Evolutionary conservation across 2,888 invertebrate species (phyloP), one percentile per base, ranked within the genome.

Genomic region (Macrophya alboannulata): DNA sequence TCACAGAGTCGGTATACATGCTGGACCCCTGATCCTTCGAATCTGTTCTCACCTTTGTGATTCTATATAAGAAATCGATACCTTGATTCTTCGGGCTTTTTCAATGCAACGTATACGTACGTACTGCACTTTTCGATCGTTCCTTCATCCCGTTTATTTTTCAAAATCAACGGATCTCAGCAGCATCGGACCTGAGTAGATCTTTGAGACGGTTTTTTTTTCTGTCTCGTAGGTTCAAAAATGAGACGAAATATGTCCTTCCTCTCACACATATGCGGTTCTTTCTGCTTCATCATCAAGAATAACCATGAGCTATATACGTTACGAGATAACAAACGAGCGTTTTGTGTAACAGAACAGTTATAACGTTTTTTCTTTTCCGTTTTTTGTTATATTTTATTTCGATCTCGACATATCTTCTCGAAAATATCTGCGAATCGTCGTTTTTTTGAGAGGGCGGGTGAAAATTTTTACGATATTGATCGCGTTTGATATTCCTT

Each of bases 401-500:
- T 31, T 31, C 3, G 31, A 3, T 31, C 1, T 31, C n/a, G n/a
- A n/a, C n/a, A n/a, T n/a, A n/a, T n/a, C n/a, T n/a, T n/a, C n/a
- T n/a, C n/a, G n/a, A n/a, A n/a, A n/a, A 31, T 31, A 31, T 31
- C 31, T 31, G 31, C 1, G 31, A 31, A 31, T 31, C 1, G 31
- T 31, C 31, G n/a, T 31, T 31, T 31, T 31, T 31, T 31, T 31
- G 31, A 31, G 31, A n/a, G n/a, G n/a, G n/a, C n/a, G n/a, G n/a
- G n/a, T n/a, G n/a, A 76, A 76, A 48, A 10, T 76, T 76, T 48
- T 76, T n/a, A 77, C 9, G 25, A 81, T 62, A 62, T 81, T 62
- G 43, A 81, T 81, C 43, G 62, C 79, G 12, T 62, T 25, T 62
- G 51, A 77, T 77, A 77, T 77, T 77, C 55, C 77, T 55, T 77